Percentiles rank a stretch among this genome's conserved stretches.
These are phyloP conservation scores for Adoxophyes honmai DNA, from an alignment of 1,140 invertebrate species.

Conservation along the genomic window DNA sequence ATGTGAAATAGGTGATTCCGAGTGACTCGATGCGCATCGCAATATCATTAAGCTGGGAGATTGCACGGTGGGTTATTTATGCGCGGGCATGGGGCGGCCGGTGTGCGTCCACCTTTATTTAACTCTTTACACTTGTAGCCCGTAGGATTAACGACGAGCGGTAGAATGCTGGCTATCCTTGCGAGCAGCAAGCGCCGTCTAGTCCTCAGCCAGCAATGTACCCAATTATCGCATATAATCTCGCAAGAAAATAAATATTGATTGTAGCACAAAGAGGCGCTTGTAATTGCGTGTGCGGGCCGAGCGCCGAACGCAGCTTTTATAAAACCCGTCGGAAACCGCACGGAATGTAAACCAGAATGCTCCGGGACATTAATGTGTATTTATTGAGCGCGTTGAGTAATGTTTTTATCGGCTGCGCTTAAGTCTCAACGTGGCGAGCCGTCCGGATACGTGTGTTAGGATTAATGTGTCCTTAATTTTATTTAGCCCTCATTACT, in stretches of 20 bases:
- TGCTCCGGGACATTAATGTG: slow-evolving; percentile 71
- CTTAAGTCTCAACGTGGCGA: slow-evolving; percentile 44
- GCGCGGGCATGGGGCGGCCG: slow-evolving; percentile 31
- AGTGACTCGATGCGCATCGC: slow-evolving; percentile 44
- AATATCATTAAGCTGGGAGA: slow-evolving; percentile 55
- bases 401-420: slow-evolving; percentile 74
- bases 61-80: slow-evolving; percentile 49
- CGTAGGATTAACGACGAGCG: slow-evolving; percentile 30
- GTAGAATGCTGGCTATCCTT: slow-evolving; percentile 35
- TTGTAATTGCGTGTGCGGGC: slow-evolving; percentile 70
- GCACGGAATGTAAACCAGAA: slow-evolving; percentile 73
- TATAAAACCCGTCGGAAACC: slow-evolving; percentile 72
- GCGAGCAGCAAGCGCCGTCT: slow-evolving; percentile 20
- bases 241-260: slow-evolving; percentile 59
- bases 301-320: slow-evolving; percentile 59
- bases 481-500: slow-evolving; percentile 31
- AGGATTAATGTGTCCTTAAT: slow-evolving; percentile 29
- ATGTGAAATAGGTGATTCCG: slow-evolving; percentile 38
- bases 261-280: slow-evolving; percentile 63
- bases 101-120: slow-evolving; percentile 34
- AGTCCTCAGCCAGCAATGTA: slow-evolving; percentile 44
- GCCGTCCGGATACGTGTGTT: slow-evolving; percentile 39
- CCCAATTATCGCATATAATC: slow-evolving; percentile 46
- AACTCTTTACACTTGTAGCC: slow-evolving; percentile 25
- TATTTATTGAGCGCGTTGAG: slow-evolving; percentile 73